Base-by-base conservation (phyloP, 2,888 invertebrate genomes). In the Digitonthophagus gazella region DNA sequence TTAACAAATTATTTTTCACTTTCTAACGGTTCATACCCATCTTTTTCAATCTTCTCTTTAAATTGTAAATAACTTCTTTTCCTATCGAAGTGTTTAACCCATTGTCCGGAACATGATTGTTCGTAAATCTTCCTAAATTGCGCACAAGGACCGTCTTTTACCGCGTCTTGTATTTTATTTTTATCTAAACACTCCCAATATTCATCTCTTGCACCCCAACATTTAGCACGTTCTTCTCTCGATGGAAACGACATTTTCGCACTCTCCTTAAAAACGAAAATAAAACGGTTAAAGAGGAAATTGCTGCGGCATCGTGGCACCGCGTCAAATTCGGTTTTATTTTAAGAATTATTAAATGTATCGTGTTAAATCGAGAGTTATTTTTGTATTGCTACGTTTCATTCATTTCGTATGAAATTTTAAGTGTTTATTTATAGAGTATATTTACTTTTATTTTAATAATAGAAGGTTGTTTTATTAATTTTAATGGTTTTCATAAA, bases 61-160 rank as follows among this genome's bases (percentile, higher is more conserved):
- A 93, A 97, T 78, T 92, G 88, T 78, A 95, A 86, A 83, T 93
- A 97, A 76, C 92, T 92, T 78, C 95, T 85, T 83, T 94, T 95
- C 76, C 95, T 89, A 84, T 96, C 96, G 82, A 97, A 97, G 75
- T 97, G 96, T 80, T 93, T 93, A 58, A 97, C 95, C 97, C 96
- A 95, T 81, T 93, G 92, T 1, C 87, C 81, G 1, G 94, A 92
- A 79, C 95, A 96, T 18, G 89, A 88, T 71, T 87, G 86, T 84
- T 93, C 93, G 80, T 91, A 95, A 65, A 88, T 74, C 83, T 90
- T 88, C 73, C 94, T 88, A 75, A 93, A 83, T 77, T 90, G 86
- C 71, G 84, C 81, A 82, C 97, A 97, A 67, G 83, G 81, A 75
- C 84, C 85, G 5, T 84, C 84, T 73, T 81, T 82, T 68, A 81